Evolutionary conservation across 2,888 invertebrate species (phyloP), one percentile per base, ranked within the genome.

Genomic region (Fragum whitleyi): DNA sequence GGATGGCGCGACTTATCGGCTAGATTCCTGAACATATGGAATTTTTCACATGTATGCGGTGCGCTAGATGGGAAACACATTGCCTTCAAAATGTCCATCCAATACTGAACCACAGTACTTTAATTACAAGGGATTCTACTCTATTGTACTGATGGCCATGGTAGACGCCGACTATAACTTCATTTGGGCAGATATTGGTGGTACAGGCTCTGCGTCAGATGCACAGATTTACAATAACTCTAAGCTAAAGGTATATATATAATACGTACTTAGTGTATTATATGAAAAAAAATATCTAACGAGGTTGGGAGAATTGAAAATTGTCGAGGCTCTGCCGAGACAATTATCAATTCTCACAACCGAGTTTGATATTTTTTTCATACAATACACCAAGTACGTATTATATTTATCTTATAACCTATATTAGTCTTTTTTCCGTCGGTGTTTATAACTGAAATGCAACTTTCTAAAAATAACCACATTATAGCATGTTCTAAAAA

Each of bases 91-190:
- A 65, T 65, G 65, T 16, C 77, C 81, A 9, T 16, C 68, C n/a
- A 36, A 32, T 29, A 36, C 65, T 59, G 83, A 78, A n/a, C 76
- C 78, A 36, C 7, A 19, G 32, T 81, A 76, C 69, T 81, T 61
- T 51, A 81, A 84, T 61, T 72, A 72, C 61, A 72, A 72, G 28
- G 72, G 59, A 39, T 72, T 59, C 72, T 61, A 32, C 28, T 61
- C 61, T 26, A 55, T 72, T 55, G 61, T 72, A 19, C 26, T 59
- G 2, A 59, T 61, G 72, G 72, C 79, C 11, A 53, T 85, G 11
- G 85, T 82, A 42, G 83, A 83, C 59, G 78, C 81, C 7, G 81
- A 86, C 42, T 86, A 86, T 59, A 84, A 79, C 32, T 85, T 87
- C 67, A 42, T 87, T 47, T 86, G 86, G 81, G 68, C 68, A 51